These are phyloP conservation scores for Amblyopsis rosae DNA, from an alignment of 2,113 vertebrate species.

Conservation along the genomic window DNA sequence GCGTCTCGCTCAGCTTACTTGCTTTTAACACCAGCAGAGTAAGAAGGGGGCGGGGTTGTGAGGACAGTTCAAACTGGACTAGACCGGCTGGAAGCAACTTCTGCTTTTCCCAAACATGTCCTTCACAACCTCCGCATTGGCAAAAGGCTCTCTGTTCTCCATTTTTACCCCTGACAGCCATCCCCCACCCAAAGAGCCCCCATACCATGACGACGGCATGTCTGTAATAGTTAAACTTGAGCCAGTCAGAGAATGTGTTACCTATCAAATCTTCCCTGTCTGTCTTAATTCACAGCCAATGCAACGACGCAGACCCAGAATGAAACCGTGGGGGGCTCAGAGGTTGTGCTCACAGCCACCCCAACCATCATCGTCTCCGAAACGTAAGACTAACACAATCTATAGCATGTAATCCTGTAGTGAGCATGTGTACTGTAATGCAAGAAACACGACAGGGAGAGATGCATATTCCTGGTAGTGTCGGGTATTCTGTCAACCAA, in stretches of 20 bases:
- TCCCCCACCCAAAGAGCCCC: background rate
- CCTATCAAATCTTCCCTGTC: constrained; percentile 16
- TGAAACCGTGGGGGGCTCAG: constrained; percentile 61
- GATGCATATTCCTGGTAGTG: no score
- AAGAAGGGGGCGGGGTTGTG: background rate
- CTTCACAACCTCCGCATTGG: constrained; percentile 15
- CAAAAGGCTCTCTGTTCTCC: constrained; percentile 11
- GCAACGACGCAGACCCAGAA: constrained; percentile 46
- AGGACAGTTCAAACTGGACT: constrained; percentile 44
- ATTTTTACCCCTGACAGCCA: constrained; percentile 8
- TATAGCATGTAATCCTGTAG: no score
- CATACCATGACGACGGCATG: background rate
- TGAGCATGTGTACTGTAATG: background rate
- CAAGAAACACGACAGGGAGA: background rate
- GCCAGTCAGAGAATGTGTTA: background rate
- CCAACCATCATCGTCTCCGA: constrained; percentile 65
- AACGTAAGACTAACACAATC: constrained; percentile 78
- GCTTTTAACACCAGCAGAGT: constrained; percentile 7
- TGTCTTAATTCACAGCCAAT: constrained; percentile 57
- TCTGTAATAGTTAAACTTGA: background rate
- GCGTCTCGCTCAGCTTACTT: background rate
- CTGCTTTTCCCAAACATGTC: constrained; percentile 33
- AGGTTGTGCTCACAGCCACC: constrained; percentile 67
- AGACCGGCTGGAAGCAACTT: constrained; percentile 43
- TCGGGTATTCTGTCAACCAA: background rate